phyloP scores from a whole-genome alignment of 1,140 invertebrate species.

The Pissodes strobi region DNA sequence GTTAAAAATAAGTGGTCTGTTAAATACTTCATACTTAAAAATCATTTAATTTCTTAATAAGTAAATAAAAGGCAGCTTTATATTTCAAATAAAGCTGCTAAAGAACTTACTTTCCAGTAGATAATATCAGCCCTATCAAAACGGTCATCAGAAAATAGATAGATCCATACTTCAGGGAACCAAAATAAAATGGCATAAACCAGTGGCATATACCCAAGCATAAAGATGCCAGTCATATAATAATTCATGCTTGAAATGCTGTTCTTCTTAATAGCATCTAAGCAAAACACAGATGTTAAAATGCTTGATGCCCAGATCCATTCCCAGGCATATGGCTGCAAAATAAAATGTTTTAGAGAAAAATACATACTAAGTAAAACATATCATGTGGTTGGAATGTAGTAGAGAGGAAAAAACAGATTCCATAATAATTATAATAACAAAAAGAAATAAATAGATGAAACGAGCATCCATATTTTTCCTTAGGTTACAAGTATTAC shows the following conservation, averaged over 20 bases:
- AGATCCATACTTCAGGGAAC: slow-evolving; percentile 82
- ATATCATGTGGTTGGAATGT: too few relatives aligned
- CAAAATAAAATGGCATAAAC: slow-evolving; percentile 82
- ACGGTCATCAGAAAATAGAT: slow-evolving; percentile 67
- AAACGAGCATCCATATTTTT: too few relatives aligned
- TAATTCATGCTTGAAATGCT: slow-evolving; percentile 75
- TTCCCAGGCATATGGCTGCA: slow-evolving; percentile 87
- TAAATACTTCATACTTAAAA: too few relatives aligned
- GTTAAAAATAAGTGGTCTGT: too few relatives aligned
- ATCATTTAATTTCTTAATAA: too few relatives aligned
- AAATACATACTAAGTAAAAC: too few relatives aligned
- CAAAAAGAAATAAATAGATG: too few relatives aligned
- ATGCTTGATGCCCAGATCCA: slow-evolving; percentile 91
- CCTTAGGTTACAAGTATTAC: too few relatives aligned
- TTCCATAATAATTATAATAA: not conserved
- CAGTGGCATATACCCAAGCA: slow-evolving; percentile 80
- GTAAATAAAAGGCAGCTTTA: too few relatives aligned
- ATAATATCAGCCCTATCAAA: not conserved
- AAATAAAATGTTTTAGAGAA: slow-evolving; percentile 47
- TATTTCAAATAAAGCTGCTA: too few relatives aligned
- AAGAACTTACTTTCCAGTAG: slow-evolving; percentile 17
- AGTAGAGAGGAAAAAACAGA: too few relatives aligned
- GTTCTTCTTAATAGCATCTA: slow-evolving; percentile 85
- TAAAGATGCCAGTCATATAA: slow-evolving; percentile 80
- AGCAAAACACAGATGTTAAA: slow-evolving; percentile 82